phyloP scores from a whole-genome alignment of 1,140 invertebrate genomes.

The Atta cephalotes region DNA sequence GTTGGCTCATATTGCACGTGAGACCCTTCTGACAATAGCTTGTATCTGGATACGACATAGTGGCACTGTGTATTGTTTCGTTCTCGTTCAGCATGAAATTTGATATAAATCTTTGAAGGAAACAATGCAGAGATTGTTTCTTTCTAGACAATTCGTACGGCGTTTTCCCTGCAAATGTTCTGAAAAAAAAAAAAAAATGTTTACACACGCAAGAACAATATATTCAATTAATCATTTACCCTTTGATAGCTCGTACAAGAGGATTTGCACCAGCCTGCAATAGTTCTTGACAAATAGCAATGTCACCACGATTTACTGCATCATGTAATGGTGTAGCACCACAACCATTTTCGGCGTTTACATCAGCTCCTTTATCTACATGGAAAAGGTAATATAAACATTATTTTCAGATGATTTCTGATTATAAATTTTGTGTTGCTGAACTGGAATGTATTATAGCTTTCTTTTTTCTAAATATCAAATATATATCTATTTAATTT shows the following conservation, averaged over 20 bases:
- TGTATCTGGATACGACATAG: slow-evolving; percentile 74
- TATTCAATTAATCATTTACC: slow-evolving; percentile 80
- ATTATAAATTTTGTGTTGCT: background rate
- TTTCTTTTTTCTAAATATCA: no score
- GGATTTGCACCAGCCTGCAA: slow-evolving; percentile 88
- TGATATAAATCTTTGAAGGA: slow-evolving; percentile 82
- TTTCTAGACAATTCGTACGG: slow-evolving; percentile 86
- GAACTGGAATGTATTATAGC: no score
- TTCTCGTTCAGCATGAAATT: slow-evolving; percentile 78
- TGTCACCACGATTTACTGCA: slow-evolving; percentile 88
- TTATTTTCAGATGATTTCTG: background rate
- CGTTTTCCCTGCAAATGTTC: slow-evolving; percentile 85
- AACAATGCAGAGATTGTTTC: slow-evolving; percentile 83
- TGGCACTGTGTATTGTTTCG: slow-evolving; percentile 79
- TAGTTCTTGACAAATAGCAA: slow-evolving; percentile 87
- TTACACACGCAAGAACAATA: background rate
- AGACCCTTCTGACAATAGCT: slow-evolving; percentile 81
- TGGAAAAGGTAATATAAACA: slow-evolving; percentile 47
- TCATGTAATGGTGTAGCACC: slow-evolving; percentile 89
- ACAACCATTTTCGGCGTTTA: slow-evolving; percentile 87
- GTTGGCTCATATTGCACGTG: slow-evolving; percentile 82
- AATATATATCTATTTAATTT: no score
- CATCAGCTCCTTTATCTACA: slow-evolving; percentile 86
- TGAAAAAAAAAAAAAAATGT: slow-evolving; percentile 66
- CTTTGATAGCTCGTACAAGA: slow-evolving; percentile 86